Conservation (phyloP, 1,140 invertebrate genomes). For the Bombus soroeensis region DNA sequence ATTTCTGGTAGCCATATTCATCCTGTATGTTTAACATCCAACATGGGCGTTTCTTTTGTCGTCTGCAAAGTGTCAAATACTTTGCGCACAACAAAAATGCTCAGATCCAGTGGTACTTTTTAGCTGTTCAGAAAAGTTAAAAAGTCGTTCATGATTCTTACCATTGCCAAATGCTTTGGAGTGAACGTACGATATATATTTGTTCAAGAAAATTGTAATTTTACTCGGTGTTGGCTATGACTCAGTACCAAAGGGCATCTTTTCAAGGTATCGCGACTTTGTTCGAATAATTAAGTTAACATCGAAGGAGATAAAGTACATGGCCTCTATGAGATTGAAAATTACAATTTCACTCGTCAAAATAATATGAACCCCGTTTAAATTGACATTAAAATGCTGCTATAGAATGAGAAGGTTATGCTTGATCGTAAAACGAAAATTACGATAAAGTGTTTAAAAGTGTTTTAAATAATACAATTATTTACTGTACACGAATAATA, state of each 20-base stretch:
- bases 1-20: slow-evolving; percentile 59
- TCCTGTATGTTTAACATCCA: slow-evolving; percentile 32
- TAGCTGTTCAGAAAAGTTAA: slow-evolving; percentile 9
- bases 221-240: slow-evolving; percentile 19
- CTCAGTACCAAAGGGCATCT: slow-evolving; percentile 29
- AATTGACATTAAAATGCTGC: slow-evolving; percentile 5
- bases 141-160: neutral
- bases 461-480: slow-evolving; percentile 17
- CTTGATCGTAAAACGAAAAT: slow-evolving; percentile 14
- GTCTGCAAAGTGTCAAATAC: slow-evolving; percentile 69
- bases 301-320: neutral
- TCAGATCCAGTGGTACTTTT: slow-evolving; percentile 11
- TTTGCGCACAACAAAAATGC: slow-evolving; percentile 52
- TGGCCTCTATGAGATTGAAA: neutral
- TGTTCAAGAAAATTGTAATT: slow-evolving; percentile 31
- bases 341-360: neutral
- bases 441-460: slow-evolving; percentile 18
- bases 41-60: slow-evolving; percentile 72
- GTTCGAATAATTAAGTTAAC: slow-evolving; percentile 38
- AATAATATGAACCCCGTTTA: neutral
- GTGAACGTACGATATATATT: slow-evolving; percentile 12
- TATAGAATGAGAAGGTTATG: slow-evolving; percentile 46
- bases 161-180: slow-evolving; percentile 10
- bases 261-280: slow-evolving; percentile 2
- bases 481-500: slow-evolving; percentile 4